Percentiles rank a stretch among this genome's conserved stretches.
Evolutionary conservation across 2,113 vertebrate species (phyloP).

Genomic region (Scatophagus argus): DNA sequence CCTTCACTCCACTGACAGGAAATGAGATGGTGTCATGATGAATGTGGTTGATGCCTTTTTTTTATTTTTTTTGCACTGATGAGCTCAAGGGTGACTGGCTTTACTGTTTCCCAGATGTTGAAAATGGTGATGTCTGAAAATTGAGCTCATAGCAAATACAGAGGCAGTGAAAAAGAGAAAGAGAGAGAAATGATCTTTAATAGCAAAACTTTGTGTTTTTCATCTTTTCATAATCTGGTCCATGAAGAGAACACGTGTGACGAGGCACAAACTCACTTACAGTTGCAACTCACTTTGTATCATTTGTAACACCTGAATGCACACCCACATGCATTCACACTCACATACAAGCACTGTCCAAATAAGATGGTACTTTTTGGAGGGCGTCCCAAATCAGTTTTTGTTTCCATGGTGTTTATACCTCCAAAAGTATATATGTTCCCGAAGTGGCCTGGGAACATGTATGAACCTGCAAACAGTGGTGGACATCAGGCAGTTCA

Average conservation of each 20-base stretch:
- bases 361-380: not conserved
- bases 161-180: not conserved
- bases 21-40: conserved; percentile 56
- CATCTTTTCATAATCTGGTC: not conserved
- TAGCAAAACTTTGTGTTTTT: conserved; percentile 9
- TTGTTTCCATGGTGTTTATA: not conserved
- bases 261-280: not conserved
- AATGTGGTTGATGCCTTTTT: conserved; percentile 57
- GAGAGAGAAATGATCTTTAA: conserved; percentile 21
- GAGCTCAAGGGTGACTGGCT: conserved; percentile 41
- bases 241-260: not conserved
- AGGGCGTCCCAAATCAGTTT: not conserved
- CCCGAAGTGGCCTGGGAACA: not conserved
- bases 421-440: not conserved
- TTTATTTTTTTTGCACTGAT: conserved; percentile 48
- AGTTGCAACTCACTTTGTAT: no score
- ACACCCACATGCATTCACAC: not conserved
- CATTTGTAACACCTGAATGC: conserved; percentile 1
- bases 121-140: conserved; percentile 35
- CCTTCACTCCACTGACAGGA: conserved; percentile 45
- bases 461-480: not conserved
- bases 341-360: not conserved
- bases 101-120: conserved; percentile 45
- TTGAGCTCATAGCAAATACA: not conserved
- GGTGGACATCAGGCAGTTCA: not conserved